phyloP scores from a whole-genome alignment of 1,140 invertebrate species.

The Amyelois transitella region DNA sequence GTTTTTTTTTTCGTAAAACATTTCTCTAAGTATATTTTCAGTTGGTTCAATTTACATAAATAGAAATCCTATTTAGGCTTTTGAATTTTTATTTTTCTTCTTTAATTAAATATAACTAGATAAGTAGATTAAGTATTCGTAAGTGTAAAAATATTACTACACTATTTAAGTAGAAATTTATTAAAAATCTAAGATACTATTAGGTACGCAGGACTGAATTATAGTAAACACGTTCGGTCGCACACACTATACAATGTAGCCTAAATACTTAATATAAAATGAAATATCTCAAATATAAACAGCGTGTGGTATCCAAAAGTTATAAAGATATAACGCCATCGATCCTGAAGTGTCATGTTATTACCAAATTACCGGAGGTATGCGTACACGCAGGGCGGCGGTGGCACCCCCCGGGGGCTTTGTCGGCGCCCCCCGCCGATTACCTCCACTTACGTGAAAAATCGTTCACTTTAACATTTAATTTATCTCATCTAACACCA shows the following conservation, averaged over 20 bases:
- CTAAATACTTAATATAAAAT: not conserved
- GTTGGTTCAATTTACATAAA: too few relatives aligned
- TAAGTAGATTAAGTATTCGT: too few relatives aligned
- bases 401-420: conserved; percentile 53
- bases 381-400: conserved; percentile 29
- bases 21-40: too few relatives aligned
- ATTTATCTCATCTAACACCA: not conserved
- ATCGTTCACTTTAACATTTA: conserved; percentile 26
- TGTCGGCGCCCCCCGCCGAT: conserved; percentile 62
- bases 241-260: not conserved
- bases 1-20: too few relatives aligned
- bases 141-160: too few relatives aligned
- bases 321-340: conserved; percentile 20
- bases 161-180: too few relatives aligned
- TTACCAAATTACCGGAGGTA: conserved; percentile 46
- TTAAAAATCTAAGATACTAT: too few relatives aligned
- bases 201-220: too few relatives aligned
- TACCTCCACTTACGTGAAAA: conserved; percentile 55
- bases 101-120: too few relatives aligned
- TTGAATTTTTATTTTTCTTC: too few relatives aligned
- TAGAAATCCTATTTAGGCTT: too few relatives aligned
- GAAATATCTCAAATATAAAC: not conserved
- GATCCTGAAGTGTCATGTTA: conserved; percentile 35
- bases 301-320: not conserved
- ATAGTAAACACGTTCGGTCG: too few relatives aligned